These are phyloP conservation scores for Euproctis similis DNA, from an alignment of 2,888 invertebrate species.

Conservation along the genomic window DNA sequence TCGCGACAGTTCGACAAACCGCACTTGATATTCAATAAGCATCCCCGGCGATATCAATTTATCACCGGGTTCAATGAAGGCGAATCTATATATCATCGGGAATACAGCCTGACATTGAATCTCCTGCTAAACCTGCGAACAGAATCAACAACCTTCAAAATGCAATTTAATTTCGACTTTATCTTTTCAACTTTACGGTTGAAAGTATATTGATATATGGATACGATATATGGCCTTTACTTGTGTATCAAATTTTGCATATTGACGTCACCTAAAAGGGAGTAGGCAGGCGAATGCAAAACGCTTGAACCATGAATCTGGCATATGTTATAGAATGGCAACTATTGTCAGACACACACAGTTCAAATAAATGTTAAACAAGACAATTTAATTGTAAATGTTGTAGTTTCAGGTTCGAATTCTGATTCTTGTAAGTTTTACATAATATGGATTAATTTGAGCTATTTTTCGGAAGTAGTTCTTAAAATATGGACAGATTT, in stretches of 20 bases:
- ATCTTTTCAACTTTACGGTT: neutral
- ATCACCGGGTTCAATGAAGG: conserved; percentile 74
- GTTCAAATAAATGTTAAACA: conserved; percentile 3
- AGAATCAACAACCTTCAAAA: conserved; percentile 27
- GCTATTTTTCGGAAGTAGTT: no score
- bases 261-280: conserved; percentile 73
- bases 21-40: conserved; percentile 73
- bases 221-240: conserved; percentile 25
- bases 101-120: conserved; percentile 57
- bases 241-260: conserved; percentile 42
- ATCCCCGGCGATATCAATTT: conserved; percentile 62
- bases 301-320: conserved; percentile 73
- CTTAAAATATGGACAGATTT: no score
- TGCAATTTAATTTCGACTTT: conserved; percentile 11
- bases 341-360: conserved; percentile 49
- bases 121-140: conserved; percentile 33
- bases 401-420: no score
- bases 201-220: conserved; percentile 4
- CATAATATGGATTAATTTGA: no score
- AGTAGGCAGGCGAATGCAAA: conserved; percentile 69
- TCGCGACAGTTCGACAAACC: conserved; percentile 41
- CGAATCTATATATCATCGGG: conserved; percentile 71
- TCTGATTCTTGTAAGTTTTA: no score
- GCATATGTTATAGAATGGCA: conserved; percentile 71
- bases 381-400: no score